Base-by-base conservation (phyloP, 2,888 invertebrate genomes). In the Formica aserva region DNA sequence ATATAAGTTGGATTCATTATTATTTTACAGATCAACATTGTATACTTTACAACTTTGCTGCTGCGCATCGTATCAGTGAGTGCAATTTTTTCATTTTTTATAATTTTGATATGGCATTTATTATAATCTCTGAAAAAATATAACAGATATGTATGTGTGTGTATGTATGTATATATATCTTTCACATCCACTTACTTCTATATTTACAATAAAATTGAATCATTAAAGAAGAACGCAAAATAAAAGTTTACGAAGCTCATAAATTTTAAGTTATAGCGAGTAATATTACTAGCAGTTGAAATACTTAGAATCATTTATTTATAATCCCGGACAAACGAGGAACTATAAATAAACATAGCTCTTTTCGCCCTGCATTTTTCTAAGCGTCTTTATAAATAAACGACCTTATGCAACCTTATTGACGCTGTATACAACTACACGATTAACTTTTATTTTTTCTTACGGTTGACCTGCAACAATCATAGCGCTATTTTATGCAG, bases 351-450 rank as follows among this genome's bases (percentile, higher is more conserved):
- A 80, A 80, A 80, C 60, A 0, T 35, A 3, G 60, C 26, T 80
- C 78, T 72, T 72, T 80, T 72, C 72, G 52, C 72, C 78, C 78
- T 80, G 78, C 71, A 80, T 80, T 80, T 80, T 72, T 80, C 78
- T 72, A 80, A 72, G 72, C 26, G 32, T n/a, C 26, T 80, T 45
- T 80, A 80, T 80, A 80, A 80, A 72, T 80, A 80, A 80, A 80
- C 78, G 72, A 80, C 78, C 72, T 80, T 80, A 80, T 60, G 78
- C 78, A 80, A 80, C 78, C 57, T 80, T 80, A 80, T 80, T 72
- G 78, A 80, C 72, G 78, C 60, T 6, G 72, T n/a, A 72, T 32
- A 80, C 32, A 71, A 78, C 71, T 32, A 72, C 60, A 72, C 71
- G 60, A 62, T 55, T 80, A 80, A 80, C 71, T 45, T 72, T 71